Evolutionary conservation across 2,113 vertebrate species (phyloP), one percentile per base, ranked within the genome.

Genomic region (Corythornis vintsioides): DNA sequence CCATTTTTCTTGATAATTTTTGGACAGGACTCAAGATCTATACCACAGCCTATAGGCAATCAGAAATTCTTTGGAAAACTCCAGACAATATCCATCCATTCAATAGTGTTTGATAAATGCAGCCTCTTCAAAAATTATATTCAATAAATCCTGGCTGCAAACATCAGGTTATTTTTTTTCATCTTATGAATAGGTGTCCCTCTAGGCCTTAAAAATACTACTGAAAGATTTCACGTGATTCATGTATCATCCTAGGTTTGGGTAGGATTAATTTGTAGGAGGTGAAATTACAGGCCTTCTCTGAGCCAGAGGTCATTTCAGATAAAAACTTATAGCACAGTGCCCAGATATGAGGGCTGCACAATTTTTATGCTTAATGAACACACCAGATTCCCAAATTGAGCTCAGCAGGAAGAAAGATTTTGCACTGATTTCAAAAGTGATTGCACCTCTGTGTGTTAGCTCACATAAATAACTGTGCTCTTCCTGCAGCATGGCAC

Each of bases 331-430:
- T 92, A 64, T 7, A 70, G 18, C 38, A 64, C 1, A 0, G 47
- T 69, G 52, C 24, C 38, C 59, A 86, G 77, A 88, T 74, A 88
- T 47, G 70, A 93, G 52, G 59, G 43, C 31, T 83, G 21, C 21
- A 69, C 52, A 40, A 33, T 88, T 92, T 93, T 79, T 89, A 50
- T 76, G 18, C 83, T 82, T 79, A 90, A 87, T 65, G 47, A 87
- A 83, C 6, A 7, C 13, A 17, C 22, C 40, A 14, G 53, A 87
- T 94, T 89, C 63, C 55, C 72, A 88, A 94, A 67, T 28, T 77
- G 70, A 96, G 40, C 83, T 93, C 64, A 89, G 64, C 40, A 53
- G 79, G 69, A 92, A 89, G 70, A 82, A 93, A 77, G 67, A 92
- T 85, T 74, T 89, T 83, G 28, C 65, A 72, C 40, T 63, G 88